phyloP scores from a whole-genome alignment of 2,113 vertebrate genomes.

The Stomatorhinus ivindoensis region DNA sequence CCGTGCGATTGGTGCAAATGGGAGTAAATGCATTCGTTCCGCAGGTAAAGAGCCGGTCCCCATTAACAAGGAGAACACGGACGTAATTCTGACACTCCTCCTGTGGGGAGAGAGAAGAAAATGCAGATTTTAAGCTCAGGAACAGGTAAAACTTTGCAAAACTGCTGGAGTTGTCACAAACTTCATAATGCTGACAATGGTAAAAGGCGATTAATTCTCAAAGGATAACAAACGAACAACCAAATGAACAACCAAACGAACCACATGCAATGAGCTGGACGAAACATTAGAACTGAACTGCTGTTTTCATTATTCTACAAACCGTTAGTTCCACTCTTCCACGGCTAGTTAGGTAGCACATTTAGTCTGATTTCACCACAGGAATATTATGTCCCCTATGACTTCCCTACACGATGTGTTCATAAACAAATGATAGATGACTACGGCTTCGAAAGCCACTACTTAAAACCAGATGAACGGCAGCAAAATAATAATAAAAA shows the following conservation, averaged over 20 bases:
- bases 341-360: neutral
- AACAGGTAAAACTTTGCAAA: too few species aligned
- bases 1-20: constrained; percentile 78
- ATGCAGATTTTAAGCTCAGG: neutral
- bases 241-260: neutral
- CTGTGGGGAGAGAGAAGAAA: constrained; percentile 46
- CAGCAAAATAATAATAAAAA: neutral
- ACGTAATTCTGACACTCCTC: constrained; percentile 95
- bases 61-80: constrained; percentile 78
- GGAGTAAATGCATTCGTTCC: constrained; percentile 90
- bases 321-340: neutral
- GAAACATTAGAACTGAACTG: neutral
- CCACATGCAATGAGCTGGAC: neutral
- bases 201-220: neutral
- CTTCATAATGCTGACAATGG: neutral
- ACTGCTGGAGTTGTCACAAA: neutral
- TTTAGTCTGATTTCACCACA: neutral
- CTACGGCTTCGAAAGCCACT: neutral
- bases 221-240: neutral
- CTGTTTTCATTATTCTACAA: neutral
- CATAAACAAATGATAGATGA: neutral
- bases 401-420: neutral
- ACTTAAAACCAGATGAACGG: neutral
- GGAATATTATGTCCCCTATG: neutral
- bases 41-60: constrained; percentile 75